These are phyloP conservation scores for Pyrrhia umbra DNA, from an alignment of 2,888 invertebrate genomes.

Conservation along the genomic window DNA sequence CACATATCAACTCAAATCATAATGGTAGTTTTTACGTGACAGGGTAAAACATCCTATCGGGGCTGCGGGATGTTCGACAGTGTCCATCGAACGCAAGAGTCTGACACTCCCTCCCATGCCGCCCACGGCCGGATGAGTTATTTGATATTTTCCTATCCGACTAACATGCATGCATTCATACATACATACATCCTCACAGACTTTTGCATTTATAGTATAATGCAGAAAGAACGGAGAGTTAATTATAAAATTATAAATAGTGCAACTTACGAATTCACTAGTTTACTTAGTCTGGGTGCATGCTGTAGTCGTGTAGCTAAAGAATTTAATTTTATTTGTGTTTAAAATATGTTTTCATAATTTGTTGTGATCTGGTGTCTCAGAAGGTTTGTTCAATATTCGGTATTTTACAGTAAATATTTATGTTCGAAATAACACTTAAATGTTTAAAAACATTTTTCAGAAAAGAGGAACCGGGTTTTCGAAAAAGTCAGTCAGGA, in stretches of 20 bases:
- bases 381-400: neutral
- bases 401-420: no score
- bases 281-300: neutral
- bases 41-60: no score
- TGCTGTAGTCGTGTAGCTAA: neutral
- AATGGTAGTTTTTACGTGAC: no score
- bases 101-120: no score
- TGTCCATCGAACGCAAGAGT: no score
- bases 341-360: neutral
- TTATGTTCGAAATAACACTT: neutral
- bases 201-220: slow-evolving; percentile 22
- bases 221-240: neutral
- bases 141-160: neutral
- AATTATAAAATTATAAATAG: slow-evolving; percentile 13
- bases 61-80: no score
- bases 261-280: neutral
- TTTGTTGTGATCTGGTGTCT: neutral
- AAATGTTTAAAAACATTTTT: neutral
- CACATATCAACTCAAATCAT: no score
- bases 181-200: no score
- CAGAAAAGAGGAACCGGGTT: no score
- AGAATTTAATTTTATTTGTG: neutral
- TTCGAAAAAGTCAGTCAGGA: neutral
- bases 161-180: neutral
- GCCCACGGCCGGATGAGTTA: no score